Conservation (phyloP, 1,140 invertebrate species). For the Ips nitidus region DNA sequence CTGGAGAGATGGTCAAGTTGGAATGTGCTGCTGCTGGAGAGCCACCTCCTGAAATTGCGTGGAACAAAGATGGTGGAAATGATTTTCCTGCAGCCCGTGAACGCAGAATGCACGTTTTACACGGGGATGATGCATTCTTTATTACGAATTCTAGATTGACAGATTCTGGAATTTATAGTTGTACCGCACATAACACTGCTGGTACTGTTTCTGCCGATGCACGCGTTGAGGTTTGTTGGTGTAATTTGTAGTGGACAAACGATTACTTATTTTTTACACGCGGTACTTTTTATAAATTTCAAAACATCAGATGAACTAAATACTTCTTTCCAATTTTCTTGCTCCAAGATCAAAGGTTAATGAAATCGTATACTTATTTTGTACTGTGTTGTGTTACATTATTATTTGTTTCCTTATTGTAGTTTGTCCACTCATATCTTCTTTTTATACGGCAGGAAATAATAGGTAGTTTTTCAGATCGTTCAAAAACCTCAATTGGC, state of each 20-base stretch:
- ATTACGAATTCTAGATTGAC: slow-evolving; percentile 85
- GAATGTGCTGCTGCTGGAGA: slow-evolving; percentile 90
- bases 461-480: background rate
- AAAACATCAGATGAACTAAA: too few relatives aligned
- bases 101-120: slow-evolving; percentile 89
- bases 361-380: too few relatives aligned
- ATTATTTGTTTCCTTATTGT: background rate
- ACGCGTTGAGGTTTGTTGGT: slow-evolving; percentile 14
- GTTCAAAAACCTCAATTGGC: slow-evolving; percentile 65
- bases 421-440: background rate
- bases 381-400: too few relatives aligned
- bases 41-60: slow-evolving; percentile 81
- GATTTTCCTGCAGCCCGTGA: slow-evolving; percentile 94
- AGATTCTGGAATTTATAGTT: slow-evolving; percentile 92
- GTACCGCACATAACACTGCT: slow-evolving; percentile 87
- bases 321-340: too few relatives aligned
- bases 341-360: too few relatives aligned
- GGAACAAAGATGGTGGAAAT: slow-evolving; percentile 93
- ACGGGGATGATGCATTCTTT: slow-evolving; percentile 87
- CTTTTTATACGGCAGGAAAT: background rate
- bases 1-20: slow-evolving; percentile 82
- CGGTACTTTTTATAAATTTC: slow-evolving; percentile 39
- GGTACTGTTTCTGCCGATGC: slow-evolving; percentile 86
- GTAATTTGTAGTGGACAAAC: background rate
- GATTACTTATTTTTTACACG: background rate